Base-by-base conservation (phyloP, 2,797 vertebrate genomes). In the Syngnathus rostellatus region DNA sequence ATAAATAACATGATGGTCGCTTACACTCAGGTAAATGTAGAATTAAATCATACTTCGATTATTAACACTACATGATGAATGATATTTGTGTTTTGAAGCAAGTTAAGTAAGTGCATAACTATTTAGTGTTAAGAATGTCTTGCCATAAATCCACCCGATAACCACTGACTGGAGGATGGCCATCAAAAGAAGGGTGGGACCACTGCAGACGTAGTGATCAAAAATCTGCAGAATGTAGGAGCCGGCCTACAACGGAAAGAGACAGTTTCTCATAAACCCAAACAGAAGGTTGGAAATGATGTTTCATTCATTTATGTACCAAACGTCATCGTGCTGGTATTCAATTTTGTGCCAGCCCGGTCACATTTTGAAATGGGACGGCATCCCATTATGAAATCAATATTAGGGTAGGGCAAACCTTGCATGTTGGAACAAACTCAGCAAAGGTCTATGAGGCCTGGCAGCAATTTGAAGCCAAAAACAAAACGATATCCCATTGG, bases 191-290 rank as follows among this genome's bases (percentile, higher is more conserved):
- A 90, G 81, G 63, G 85, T 80, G 16, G 85, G 75, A 21, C 88
- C 89, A 23, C 89, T 90, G 73, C 88, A 89, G 1, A 90, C 87
- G 57, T 88, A 89, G 61, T 90, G 89, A 69, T 90, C 89, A 72
- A 90, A 89, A 72, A 90, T 85, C 78, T 85, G 87, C 68, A 90
- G 72, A 69, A 89, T 83, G 72, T 89, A 90, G 23, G 78, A 66
- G 0, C 88, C 89, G 23, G 66, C 87, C 89, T 90, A 37, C 39
- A 76, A 71, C 37, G 1, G 21, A 66, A 72, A 64, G 38, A 66
- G 8, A 19, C 17, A 63, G 61, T 65, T 58, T 67, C 16, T 0
- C 37, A 1, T 38, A 14, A 46, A 23, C 7, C 11, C 5, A 25
- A 14, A 19, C 4, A 55, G 25, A 1, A 50, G 48, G 19, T 50